These are phyloP conservation scores for Hybos culiciformis DNA, from an alignment of 2,888 invertebrate genomes.

Conservation along the genomic window DNA sequence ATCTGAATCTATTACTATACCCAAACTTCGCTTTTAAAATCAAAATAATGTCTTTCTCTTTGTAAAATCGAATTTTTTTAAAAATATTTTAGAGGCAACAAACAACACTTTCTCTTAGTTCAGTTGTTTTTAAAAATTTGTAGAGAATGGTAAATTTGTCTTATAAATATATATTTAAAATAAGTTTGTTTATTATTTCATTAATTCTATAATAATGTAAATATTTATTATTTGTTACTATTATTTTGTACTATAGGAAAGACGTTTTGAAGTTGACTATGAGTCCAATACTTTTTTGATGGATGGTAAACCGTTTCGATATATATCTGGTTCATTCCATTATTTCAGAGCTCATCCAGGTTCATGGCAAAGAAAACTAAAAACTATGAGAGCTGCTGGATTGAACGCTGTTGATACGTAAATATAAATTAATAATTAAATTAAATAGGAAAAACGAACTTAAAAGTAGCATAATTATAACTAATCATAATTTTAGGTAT, in stretches of 20 bases:
- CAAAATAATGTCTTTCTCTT: no score
- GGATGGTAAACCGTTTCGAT: conserved; percentile 55
- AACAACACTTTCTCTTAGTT: no score
- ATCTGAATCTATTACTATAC: no score
- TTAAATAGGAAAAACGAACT: background rate
- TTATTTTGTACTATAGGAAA: background rate
- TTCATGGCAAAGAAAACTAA: conserved; percentile 66
- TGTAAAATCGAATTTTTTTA: no score
- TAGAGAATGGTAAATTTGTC: no score
- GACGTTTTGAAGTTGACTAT: conserved; percentile 39
- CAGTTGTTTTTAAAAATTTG: no score
- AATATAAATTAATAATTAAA: conserved; percentile 24
- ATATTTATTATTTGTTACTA: no score
- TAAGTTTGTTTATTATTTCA: no score
- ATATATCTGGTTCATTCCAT: conserved; percentile 67
- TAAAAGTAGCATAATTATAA: background rate
- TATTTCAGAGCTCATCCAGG: conserved; percentile 71
- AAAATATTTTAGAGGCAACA: no score
- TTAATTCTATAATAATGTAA: no score
- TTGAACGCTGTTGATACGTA: conserved; percentile 77
- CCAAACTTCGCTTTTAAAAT: no score
- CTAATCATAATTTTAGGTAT: conserved; percentile 42
- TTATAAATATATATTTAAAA: no score
- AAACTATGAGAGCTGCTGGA: conserved; percentile 66
- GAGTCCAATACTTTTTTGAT: conserved; percentile 49